A percentile compares a stretch with the other conserved stretches of the same genome.
Conservation (phyloP, 2,888 invertebrate genomes). For the Amblyjoppa proteus region DNA sequence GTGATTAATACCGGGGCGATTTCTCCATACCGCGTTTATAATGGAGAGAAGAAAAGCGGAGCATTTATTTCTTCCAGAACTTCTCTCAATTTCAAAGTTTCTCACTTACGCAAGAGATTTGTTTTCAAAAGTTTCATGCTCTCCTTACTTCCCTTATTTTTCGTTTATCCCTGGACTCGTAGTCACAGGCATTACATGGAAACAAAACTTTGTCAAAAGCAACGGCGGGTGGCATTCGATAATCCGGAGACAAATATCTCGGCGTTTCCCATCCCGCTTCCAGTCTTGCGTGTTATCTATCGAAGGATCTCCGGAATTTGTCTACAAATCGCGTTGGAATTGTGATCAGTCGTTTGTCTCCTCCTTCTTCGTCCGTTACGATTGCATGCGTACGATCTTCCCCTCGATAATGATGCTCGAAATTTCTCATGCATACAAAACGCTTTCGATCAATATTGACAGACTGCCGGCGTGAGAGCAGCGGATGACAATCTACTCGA, state of each 20-base stretch:
- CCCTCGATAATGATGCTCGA: conserved; percentile 15
- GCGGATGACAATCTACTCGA: background rate
- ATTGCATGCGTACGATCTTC: background rate
- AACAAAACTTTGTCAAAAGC: background rate
- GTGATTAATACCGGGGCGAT: conserved; percentile 39
- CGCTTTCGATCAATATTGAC: background rate
- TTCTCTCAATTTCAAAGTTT: conserved; percentile 40
- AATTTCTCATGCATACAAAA: background rate
- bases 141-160: background rate
- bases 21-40: conserved; percentile 24
- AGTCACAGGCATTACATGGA: background rate
- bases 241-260: conserved; percentile 9
- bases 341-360: background rate
- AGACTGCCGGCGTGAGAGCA: background rate
- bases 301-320: conserved; percentile 1
- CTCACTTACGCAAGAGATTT: conserved; percentile 38
- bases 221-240: background rate
- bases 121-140: conserved; percentile 20
- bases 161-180: conserved; percentile 5
- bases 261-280: background rate
- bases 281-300: background rate
- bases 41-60: conserved; percentile 8
- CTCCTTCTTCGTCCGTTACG: background rate
- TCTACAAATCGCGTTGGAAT: conserved; percentile 42
- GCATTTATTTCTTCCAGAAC: conserved; percentile 18